Percentiles rank a stretch among this genome's conserved stretches.
Conservation (phyloP, 1,140 invertebrate species). For the Hestina assimilis region DNA sequence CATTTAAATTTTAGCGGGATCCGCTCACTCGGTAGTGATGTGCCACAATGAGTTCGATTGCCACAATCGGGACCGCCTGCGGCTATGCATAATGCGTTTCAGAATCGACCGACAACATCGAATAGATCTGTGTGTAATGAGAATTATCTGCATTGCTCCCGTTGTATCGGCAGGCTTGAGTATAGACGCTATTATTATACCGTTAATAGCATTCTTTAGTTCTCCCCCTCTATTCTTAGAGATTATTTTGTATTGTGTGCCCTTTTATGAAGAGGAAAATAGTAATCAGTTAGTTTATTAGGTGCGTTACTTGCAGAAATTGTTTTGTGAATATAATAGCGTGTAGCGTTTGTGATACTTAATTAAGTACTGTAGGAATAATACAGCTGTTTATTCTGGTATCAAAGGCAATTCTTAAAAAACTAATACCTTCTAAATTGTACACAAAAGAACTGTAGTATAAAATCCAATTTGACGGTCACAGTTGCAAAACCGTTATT, state of each 20-base stretch:
- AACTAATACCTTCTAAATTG: background rate
- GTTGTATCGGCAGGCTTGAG: constrained; percentile 68
- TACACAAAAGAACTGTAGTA: background rate
- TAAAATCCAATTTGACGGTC: background rate
- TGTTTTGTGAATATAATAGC: constrained; percentile 31
- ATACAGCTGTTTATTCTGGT: background rate
- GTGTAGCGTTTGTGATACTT: background rate
- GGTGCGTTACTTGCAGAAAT: constrained; percentile 66
- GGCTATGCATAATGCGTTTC: constrained; percentile 63
- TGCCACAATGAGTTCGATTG: constrained; percentile 52
- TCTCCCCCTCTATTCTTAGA: constrained; percentile 59
- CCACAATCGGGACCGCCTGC: constrained; percentile 64
- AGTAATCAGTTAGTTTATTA: constrained; percentile 70
- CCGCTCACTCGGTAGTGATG: constrained; percentile 71
- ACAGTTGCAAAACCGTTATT: background rate
- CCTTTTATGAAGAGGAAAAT: constrained; percentile 61
- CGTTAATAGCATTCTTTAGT: constrained; percentile 68
- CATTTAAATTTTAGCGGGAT: constrained; percentile 73
- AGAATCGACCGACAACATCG: constrained; percentile 68
- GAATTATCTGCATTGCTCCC: constrained; percentile 74
- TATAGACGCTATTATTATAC: constrained; percentile 51
- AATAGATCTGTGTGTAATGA: constrained; percentile 76
- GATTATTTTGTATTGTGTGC: constrained; percentile 66
- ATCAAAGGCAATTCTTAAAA: background rate
- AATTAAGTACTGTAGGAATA: background rate